Conservation (phyloP, 2,888 invertebrate species). For the Metopia argyrocephala region DNA sequence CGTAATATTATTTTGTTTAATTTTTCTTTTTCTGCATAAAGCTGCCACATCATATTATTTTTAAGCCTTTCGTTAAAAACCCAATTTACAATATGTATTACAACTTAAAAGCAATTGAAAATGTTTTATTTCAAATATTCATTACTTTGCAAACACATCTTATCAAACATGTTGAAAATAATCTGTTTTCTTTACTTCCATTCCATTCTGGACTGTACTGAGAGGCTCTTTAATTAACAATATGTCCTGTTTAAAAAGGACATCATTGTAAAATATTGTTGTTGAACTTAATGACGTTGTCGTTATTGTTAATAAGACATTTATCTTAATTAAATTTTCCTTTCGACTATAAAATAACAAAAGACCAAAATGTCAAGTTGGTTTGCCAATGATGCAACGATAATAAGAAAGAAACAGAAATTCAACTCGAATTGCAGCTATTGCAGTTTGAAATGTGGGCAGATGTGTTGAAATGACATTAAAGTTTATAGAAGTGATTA, state of each 20-base stretch:
- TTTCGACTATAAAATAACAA: conserved; percentile 35
- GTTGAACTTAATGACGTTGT: conserved; percentile 39
- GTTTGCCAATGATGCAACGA: conserved; percentile 14
- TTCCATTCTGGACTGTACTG: background rate
- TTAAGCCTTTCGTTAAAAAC: too few relatives aligned
- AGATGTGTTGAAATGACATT: background rate
- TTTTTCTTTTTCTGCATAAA: background rate
- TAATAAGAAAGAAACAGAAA: background rate
- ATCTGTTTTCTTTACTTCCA: background rate
- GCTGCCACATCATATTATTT: background rate
- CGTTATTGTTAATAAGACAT: conserved; percentile 48
- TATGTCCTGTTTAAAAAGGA: background rate
- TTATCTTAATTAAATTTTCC: conserved; percentile 57
- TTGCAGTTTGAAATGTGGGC: background rate
- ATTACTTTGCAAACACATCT: conserved; percentile 6
- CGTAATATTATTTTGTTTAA: too few relatives aligned
- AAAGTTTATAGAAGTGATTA: background rate
- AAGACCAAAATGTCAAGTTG: conserved; percentile 39
- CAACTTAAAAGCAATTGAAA: background rate
- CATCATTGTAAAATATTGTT: background rate
- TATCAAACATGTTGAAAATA: background rate
- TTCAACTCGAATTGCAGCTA: background rate
- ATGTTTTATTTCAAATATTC: background rate
- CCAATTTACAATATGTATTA: too few relatives aligned
- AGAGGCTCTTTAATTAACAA: background rate